Evolutionary conservation across 1,140 invertebrate genomes (phyloP), one percentile per base, ranked within the genome.

Genomic region (Bombus affinis): DNA sequence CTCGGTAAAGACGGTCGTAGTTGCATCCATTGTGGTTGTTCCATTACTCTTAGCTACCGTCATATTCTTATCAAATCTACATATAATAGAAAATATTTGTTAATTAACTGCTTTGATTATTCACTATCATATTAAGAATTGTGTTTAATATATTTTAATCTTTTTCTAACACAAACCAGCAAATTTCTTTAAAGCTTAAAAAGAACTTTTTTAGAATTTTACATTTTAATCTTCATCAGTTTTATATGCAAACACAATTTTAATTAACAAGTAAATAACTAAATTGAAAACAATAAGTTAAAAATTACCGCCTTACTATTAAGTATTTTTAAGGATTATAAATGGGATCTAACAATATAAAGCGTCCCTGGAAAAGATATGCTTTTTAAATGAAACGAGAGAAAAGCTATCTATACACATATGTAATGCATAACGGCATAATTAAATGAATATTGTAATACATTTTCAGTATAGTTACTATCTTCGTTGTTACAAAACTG

Each of bases 1-100:
- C 53, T 87, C 77, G 13, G 25, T 42, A 35, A 32, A 47, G 28
- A 68, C 42, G 6, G 72, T 83, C 15, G 65, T 22, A 2, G 47
- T 65, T 6, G 71, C 8, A 65, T 59, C 62, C 70, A 70, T 76
- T 37, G 35, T 70, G 15, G 75, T 68, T 9, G n/a, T 75, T 18
- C 65, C 77, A n/a, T 78, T 89, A 1, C 37, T 73, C 18, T 81
- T 90, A 32, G 79, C 65, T 22, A 76, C 78, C 47, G 85, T 84
- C 87, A 90, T 91, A 47, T 37, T 85, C 62, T 65, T 44, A 42
- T 87, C 12, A 1, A 44, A 39, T 53, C 76, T 72, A 28, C 25
- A 37, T 35, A 59, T 71, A 5, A 4, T 12, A 47, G 3, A 32
- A 72, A 37, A 28, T 53, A 57, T 71, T 42, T 39, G 32, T 65